Conservation (phyloP, 2,888 invertebrate species). For the Mayetiola destructor region DNA sequence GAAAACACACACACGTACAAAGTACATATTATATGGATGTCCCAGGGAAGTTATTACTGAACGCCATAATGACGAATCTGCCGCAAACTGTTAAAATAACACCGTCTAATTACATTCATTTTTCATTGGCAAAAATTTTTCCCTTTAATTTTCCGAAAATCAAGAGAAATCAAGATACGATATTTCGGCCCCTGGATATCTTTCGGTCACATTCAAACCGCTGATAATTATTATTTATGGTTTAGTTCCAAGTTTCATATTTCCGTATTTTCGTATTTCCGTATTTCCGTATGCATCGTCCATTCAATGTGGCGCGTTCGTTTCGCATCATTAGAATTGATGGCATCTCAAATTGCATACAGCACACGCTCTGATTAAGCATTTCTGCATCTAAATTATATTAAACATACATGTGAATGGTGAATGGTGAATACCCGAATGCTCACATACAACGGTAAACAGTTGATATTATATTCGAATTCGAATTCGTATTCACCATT, state of each 20-base stretch:
- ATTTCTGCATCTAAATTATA: conserved; percentile 8
- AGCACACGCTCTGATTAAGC: conserved; percentile 9
- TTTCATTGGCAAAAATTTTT: background rate
- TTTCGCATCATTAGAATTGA: background rate
- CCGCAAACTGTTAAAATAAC: conserved; percentile 6
- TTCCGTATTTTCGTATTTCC: conserved; percentile 6
- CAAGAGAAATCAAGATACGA: no score
- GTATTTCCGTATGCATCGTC: no score
- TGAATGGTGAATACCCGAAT: background rate
- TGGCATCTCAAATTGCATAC: conserved; percentile 6
- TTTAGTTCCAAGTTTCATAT: conserved; percentile 9
- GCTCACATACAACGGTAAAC: no score
- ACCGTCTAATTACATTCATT: conserved; percentile 9
- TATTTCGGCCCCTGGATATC: no score
- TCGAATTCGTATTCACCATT: background rate
- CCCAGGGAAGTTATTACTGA: background rate
- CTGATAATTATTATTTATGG: conserved; percentile 11
- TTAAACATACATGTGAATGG: background rate
- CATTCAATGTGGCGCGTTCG: background rate
- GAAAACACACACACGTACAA: no score
- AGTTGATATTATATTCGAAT: no score
- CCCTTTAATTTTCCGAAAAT: background rate
- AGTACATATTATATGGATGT: no score
- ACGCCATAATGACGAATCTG: background rate
- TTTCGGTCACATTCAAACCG: no score